These are phyloP conservation scores for Yponomeuta malinellus DNA, from an alignment of 2,888 invertebrate species.

Conservation along the genomic window DNA sequence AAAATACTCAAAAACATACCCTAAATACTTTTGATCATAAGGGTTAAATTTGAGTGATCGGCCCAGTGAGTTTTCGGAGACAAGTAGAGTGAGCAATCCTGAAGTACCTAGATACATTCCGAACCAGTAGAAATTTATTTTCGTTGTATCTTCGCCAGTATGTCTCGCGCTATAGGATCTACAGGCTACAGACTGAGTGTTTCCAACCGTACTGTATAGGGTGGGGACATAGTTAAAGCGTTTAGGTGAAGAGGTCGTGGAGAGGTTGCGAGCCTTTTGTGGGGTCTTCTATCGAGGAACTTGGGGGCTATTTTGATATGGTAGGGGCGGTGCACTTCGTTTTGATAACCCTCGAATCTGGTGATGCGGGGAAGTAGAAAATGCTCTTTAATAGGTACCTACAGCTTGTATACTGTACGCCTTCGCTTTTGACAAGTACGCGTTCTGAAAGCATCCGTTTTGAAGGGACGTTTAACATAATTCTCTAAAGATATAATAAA, in stretches of 20 bases:
- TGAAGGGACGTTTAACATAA: too few species aligned
- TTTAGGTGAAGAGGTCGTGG: slow-evolving; percentile 65
- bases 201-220: slow-evolving; percentile 27
- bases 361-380: slow-evolving; percentile 35
- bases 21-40: slow-evolving; percentile 40
- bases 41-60: slow-evolving; percentile 55
- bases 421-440: neutral
- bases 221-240: slow-evolving; percentile 73
- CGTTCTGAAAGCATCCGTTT: too few species aligned
- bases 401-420: neutral
- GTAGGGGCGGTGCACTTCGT: slow-evolving; percentile 47
- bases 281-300: slow-evolving; percentile 64
- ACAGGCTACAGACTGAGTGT: neutral
- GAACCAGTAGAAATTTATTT: neutral
- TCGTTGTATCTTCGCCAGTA: neutral
- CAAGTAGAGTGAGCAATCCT: slow-evolving; percentile 74
- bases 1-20: slow-evolving; percentile 42
- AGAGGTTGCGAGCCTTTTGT: slow-evolving; percentile 66
- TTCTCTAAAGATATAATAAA: too few species aligned
- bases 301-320: slow-evolving; percentile 51
- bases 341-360: slow-evolving; percentile 51
- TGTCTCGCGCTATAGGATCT: neutral
- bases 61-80: slow-evolving; percentile 69
- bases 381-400: slow-evolving; percentile 22
- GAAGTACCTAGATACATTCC: slow-evolving; percentile 37